Evolutionary conservation across 2,888 invertebrate genomes (phyloP).

Genomic region (Trissolcus japonicus): DNA sequence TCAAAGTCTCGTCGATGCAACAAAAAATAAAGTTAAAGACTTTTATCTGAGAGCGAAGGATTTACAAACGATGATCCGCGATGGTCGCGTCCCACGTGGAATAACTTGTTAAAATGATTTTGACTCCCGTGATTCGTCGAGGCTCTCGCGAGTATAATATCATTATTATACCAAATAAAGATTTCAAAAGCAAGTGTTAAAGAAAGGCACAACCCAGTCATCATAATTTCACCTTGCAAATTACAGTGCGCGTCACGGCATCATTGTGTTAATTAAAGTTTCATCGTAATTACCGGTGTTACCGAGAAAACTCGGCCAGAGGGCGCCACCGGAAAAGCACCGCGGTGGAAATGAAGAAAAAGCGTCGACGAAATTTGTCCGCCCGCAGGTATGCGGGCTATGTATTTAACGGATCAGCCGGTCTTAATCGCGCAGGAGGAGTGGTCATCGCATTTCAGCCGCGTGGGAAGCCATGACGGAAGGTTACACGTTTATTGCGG

Average conservation of each 20-base stretch:
- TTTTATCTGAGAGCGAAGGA: not conserved
- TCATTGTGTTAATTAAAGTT: slow-evolving; percentile 46
- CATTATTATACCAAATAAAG: slow-evolving; percentile 40
- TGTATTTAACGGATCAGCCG: slow-evolving; percentile 55
- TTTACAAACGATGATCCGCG: not conserved
- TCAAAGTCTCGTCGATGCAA: not conserved
- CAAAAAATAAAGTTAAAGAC: not conserved
- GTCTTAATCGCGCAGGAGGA: slow-evolving; percentile 49
- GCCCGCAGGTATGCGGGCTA: slow-evolving; percentile 33
- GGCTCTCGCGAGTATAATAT: too few species aligned
- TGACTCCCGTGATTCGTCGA: slow-evolving; percentile 15
- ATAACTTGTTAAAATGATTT: not conserved
- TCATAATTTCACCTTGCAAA: slow-evolving; percentile 48
- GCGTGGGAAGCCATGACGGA: slow-evolving; percentile 69
- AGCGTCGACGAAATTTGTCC: slow-evolving; percentile 26
- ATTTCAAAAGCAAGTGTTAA: slow-evolving; percentile 36
- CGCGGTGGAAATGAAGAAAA: slow-evolving; percentile 50
- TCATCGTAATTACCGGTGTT: slow-evolving; percentile 42
- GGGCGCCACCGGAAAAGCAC: slow-evolving; percentile 41
- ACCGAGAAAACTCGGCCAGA: slow-evolving; percentile 22
- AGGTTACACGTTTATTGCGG: slow-evolving; percentile 67
- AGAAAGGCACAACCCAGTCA: slow-evolving; percentile 37
- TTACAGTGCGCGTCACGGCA: slow-evolving; percentile 29
- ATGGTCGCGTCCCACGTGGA: slow-evolving; percentile 2
- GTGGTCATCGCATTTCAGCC: slow-evolving; percentile 58